Base-by-base conservation (phyloP, 1,140 invertebrate genomes). In the Bombus breviceps region DNA sequence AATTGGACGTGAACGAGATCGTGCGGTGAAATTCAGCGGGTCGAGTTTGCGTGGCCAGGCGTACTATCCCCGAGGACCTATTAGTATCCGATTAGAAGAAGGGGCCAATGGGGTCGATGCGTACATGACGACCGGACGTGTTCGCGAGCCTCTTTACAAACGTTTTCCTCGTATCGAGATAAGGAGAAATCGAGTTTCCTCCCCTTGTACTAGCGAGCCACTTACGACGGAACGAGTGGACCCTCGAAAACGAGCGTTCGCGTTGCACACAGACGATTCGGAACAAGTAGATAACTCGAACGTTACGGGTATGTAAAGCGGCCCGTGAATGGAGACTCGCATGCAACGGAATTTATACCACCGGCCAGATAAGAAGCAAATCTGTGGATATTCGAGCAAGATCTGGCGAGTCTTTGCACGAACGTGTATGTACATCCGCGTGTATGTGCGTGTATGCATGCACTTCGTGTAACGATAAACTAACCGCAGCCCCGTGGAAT, bases 1-100 rank as follows among this genome's bases (percentile, higher is more conserved):
- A 91, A 91, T 91, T 91, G 89, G 86, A 90, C 79, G 82, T 41
- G 80, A 87, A 78, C 90, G 74, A 82, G 81, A 88, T 90, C 76
- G 89, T 79, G 89, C 81, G 86, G 41, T 75, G 89, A 91, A 90
- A 90, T 90, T 88, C 82, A 80, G 57, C 47, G 34, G 25, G 34
- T 6, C 22, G 47, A 4, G 57, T 53, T 86, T 43, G 89, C 77
- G 86, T 90, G 86, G 89, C 78, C 64, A 87, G 43, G 18, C 39
- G 77, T 77, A 77, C 72, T 73, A 72, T 80, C 82, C 86, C 79
- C 80, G 62, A 85, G 89, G 89, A 91, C 53, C 89, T 89, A 91
- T 91, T 91, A 91, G 89, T 90, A 86, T 90, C 86, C 89, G 89
- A 91, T 91, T 91, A 91, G 89, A 90, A 83, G 76, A 53, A 79